Conservation (phyloP, 2,113 vertebrate genomes). For the Phalacrocorax brasilianus region DNA sequence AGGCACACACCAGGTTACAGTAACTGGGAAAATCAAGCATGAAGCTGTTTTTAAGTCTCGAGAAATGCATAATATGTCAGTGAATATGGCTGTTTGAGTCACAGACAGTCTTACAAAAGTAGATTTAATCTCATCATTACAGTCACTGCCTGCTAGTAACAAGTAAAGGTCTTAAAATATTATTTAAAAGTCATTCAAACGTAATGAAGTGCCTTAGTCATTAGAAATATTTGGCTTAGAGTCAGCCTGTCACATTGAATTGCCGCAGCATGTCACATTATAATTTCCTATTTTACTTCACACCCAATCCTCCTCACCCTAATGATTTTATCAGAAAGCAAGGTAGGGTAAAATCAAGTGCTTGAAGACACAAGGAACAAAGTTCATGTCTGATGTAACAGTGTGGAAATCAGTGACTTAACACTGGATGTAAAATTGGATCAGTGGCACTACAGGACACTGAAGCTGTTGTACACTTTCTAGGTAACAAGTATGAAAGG, state of each 20-base stretch:
- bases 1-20: background rate
- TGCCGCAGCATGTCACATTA: background rate
- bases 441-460: background rate
- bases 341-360: background rate
- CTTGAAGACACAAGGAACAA: background rate
- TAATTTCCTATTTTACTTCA: slow-evolving; percentile 10
- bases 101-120: background rate
- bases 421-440: background rate
- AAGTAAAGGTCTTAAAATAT: background rate
- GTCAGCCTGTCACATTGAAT: background rate
- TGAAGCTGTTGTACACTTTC: background rate
- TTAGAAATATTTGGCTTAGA: background rate
- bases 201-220: background rate
- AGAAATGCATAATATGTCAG: background rate
- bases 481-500: background rate
- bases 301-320: background rate
- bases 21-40: background rate
- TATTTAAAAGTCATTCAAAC: background rate
- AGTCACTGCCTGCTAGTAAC: background rate
- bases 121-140: background rate
- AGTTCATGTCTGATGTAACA: background rate
- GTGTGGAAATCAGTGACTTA: background rate
- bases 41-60: background rate
- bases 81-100: background rate
- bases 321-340: slow-evolving; percentile 12